Conservation (phyloP, 2,113 vertebrate species). For the Caranx ignobilis region DNA sequence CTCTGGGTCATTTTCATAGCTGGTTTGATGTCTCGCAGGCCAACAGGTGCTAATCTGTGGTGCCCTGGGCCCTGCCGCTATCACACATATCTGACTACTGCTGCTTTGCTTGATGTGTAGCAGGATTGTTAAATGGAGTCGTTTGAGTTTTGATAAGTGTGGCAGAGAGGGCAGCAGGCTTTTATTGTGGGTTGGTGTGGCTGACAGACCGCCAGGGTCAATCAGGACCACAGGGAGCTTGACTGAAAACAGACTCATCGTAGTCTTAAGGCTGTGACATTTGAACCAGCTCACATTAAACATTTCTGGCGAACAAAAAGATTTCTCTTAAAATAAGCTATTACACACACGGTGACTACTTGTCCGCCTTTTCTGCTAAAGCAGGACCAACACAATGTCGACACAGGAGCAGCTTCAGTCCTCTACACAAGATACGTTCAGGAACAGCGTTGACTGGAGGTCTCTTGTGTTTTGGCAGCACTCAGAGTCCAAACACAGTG, state of each 20-base stretch:
- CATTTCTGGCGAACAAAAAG: conserved; percentile 23
- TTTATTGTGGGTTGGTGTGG: conserved; percentile 48
- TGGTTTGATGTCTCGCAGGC: conserved; percentile 37
- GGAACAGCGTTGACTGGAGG: not conserved
- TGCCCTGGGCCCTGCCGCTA: not conserved
- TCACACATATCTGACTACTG: conserved; percentile 22
- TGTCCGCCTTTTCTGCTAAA: not conserved
- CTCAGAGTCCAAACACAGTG: not conserved
- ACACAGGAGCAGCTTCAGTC: not conserved
- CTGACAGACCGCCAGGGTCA: conserved; percentile 48
- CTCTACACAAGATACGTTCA: not conserved
- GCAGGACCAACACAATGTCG: not conserved
- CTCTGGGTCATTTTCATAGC: conserved; percentile 40
- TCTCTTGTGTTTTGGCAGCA: conserved; percentile 1
- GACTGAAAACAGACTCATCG: conserved; percentile 55
- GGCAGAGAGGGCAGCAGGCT: conserved; percentile 10
- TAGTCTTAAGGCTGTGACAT: not conserved
- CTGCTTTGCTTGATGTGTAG: conserved; percentile 10
- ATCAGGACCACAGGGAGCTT: conserved; percentile 38
- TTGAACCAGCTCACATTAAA: conserved; percentile 32
- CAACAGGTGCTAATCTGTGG: conserved; percentile 52
- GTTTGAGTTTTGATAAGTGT: conserved; percentile 25
- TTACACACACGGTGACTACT: not conserved
- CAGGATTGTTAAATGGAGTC: conserved; percentile 19
- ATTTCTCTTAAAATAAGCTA: conserved; percentile 8